Conservation (phyloP, 2,888 invertebrate genomes). For the Aproaerema taeniolella region DNA sequence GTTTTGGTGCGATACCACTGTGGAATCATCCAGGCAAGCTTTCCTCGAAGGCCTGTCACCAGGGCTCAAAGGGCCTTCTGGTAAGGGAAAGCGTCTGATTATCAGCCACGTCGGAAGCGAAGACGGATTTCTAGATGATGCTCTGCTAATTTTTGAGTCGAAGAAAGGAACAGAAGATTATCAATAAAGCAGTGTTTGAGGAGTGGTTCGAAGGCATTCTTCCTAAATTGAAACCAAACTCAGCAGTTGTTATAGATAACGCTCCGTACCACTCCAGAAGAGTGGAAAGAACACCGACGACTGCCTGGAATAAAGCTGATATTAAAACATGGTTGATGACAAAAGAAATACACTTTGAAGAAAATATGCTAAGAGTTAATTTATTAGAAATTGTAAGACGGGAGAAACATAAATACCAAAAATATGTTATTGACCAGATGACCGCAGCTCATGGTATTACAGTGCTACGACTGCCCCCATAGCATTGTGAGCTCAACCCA, state of each 20-base stretch:
- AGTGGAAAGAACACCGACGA: neutral
- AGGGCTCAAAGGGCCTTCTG: constrained; percentile 19
- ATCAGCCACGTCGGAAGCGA: constrained; percentile 19
- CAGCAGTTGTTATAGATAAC: constrained; percentile 21
- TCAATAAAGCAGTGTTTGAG: too few relatives aligned
- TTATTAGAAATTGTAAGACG: too few relatives aligned
- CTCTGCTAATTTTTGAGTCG: constrained; percentile 15
- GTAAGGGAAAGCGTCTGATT: constrained; percentile 18
- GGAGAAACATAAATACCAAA: too few relatives aligned
- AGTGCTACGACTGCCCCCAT: too few relatives aligned
- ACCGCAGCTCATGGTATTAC: too few relatives aligned
- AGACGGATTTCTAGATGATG: constrained; percentile 17
- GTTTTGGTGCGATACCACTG: too few relatives aligned
- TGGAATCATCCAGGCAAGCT: constrained; percentile 20
- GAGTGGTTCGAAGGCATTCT: too few relatives aligned
- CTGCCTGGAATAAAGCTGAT: neutral
- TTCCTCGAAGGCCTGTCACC: constrained; percentile 24
- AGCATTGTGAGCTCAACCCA: too few relatives aligned
- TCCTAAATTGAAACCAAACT: too few relatives aligned
- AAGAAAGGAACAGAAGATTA: neutral
- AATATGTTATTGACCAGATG: too few relatives aligned
- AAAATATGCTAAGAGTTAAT: too few relatives aligned
- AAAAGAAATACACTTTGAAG: too few relatives aligned
- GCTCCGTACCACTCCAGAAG: constrained; percentile 18
- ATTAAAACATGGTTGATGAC: neutral